Evolutionary conservation across 2,888 invertebrate genomes (phyloP).

Genomic region (Cerceris ruficornis): DNA sequence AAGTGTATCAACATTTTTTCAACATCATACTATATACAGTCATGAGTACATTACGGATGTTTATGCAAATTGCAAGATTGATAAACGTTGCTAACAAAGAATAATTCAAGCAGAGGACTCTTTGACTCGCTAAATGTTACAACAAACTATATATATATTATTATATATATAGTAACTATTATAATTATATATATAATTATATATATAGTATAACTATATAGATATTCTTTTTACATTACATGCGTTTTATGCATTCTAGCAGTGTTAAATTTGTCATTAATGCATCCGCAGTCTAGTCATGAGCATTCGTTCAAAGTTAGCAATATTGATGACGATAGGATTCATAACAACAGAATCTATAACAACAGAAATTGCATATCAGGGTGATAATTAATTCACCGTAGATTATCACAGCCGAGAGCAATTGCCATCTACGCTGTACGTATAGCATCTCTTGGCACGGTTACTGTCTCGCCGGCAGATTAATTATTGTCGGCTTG

Average conservation of each 20-base stretch:
- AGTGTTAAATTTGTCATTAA: too few species aligned
- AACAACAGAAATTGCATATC: constrained; percentile 29
- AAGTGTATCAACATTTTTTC: too few species aligned
- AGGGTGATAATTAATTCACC: constrained; percentile 58
- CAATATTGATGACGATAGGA: neutral
- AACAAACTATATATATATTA: too few species aligned
- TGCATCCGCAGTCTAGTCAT: neutral
- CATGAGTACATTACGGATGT: too few species aligned
- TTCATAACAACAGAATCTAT: constrained; percentile 1
- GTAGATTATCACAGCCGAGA: constrained; percentile 60
- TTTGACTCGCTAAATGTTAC: too few species aligned
- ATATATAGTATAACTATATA: too few species aligned
- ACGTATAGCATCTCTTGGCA: constrained; percentile 34
- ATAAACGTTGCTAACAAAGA: too few species aligned
- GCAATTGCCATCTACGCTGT: constrained; percentile 58
- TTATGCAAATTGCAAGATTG: too few species aligned
- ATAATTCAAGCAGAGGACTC: too few species aligned
- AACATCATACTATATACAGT: too few species aligned
- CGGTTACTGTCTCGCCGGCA: constrained; percentile 58
- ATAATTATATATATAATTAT: too few species aligned
- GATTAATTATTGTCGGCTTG: constrained; percentile 67
- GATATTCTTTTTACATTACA: neutral
- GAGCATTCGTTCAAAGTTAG: neutral
- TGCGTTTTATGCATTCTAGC: neutral
- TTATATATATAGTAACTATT: too few species aligned